phyloP scores from a whole-genome alignment of 2,888 invertebrate species.

The Phania funesta region DNA sequence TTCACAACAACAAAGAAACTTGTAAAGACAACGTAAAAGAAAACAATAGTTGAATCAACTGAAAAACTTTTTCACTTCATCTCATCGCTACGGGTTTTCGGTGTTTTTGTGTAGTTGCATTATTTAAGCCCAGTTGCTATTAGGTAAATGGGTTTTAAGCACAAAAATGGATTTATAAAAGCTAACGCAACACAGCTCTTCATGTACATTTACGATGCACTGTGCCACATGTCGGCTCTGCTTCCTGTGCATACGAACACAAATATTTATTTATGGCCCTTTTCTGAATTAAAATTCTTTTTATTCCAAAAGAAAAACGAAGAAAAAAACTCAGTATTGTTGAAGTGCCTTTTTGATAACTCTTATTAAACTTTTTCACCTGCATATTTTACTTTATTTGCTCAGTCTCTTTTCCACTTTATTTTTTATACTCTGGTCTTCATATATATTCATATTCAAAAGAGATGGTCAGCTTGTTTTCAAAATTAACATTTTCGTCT shows the following conservation, averaged over 20 bases:
- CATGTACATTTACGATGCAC: not conserved
- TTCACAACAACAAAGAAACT: not conserved
- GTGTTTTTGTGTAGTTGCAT: slow-evolving; percentile 9
- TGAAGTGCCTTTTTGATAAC: slow-evolving; percentile 36
- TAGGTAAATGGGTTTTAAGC: slow-evolving; percentile 50
- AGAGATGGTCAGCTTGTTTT: not conserved
- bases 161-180: slow-evolving; percentile 29
- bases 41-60: slow-evolving; percentile 38
- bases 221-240: not conserved
- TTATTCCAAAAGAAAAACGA: not conserved
- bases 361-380: slow-evolving; percentile 31
- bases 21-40: slow-evolving; percentile 1
- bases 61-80: slow-evolving; percentile 46
- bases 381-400: slow-evolving; percentile 30
- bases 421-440: not conserved
- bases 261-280: not conserved
- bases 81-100: not conserved
- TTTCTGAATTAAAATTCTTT: slow-evolving; percentile 1
- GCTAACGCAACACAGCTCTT: not conserved
- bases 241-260: not conserved
- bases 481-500: not conserved
- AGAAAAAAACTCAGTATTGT: slow-evolving; percentile 18
- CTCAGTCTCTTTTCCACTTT: not conserved
- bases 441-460: not conserved
- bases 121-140: slow-evolving; percentile 21